Conservation (phyloP, 2,797 vertebrate species). For the Anas acuta region DNA sequence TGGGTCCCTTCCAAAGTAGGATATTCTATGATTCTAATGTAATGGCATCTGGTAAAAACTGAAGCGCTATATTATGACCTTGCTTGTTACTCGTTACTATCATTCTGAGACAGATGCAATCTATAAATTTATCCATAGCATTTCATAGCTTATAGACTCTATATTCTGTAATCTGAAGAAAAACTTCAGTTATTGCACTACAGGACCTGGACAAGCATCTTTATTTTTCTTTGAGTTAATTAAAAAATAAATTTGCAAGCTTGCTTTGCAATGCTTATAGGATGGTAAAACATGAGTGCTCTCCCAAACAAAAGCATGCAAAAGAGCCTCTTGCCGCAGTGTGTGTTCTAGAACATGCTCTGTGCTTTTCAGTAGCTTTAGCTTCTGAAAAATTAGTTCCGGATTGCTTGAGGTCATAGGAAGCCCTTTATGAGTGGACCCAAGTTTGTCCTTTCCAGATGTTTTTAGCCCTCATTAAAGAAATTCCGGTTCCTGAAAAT, state of each 20-base stretch:
- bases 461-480: conserved; percentile 46
- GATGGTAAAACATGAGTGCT: neutral
- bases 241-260: neutral
- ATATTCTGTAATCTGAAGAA: neutral
- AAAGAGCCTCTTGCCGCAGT: rapidly evolving
- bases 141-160: neutral
- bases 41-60: neutral
- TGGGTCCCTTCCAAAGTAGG: neutral
- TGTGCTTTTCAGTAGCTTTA: neutral
- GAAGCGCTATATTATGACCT: neutral
- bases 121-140: neutral
- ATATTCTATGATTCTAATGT: neutral
- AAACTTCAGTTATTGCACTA: neutral
- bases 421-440: conserved; percentile 44
- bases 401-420: conserved; percentile 30
- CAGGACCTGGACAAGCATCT: neutral
- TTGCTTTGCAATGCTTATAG: neutral
- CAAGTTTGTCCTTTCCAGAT: conserved; percentile 40
- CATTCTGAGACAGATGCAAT: neutral
- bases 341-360: neutral
- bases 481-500: conserved; percentile 62
- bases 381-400: neutral
- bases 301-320: neutral
- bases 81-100: neutral
- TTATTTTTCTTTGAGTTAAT: neutral